Evolutionary conservation across 2,888 invertebrate species (phyloP).

Genomic region (Euzophera pinguis): DNA sequence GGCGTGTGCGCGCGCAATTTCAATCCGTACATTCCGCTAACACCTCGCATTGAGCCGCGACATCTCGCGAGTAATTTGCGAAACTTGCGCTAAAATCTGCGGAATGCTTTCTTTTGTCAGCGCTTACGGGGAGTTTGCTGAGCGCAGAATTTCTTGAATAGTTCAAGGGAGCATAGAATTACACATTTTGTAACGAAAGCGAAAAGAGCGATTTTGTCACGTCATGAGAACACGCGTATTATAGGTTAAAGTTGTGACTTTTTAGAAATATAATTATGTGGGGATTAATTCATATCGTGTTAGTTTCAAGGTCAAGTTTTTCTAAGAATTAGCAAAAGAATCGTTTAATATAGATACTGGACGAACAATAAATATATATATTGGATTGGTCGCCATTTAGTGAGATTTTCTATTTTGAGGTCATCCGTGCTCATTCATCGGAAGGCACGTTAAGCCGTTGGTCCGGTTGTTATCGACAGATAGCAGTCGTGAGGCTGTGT

Average conservation of each 20-base stretch:
- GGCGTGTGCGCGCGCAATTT: conserved; percentile 2
- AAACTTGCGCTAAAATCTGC: conserved; percentile 31
- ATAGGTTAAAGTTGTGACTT: not conserved
- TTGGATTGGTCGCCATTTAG: too few relatives aligned
- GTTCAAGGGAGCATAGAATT: conserved; percentile 12
- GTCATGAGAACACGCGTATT: not conserved
- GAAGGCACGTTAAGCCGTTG: too few relatives aligned
- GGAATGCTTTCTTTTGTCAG: conserved; percentile 36
- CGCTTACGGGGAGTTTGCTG: conserved; percentile 22
- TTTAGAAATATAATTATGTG: not conserved
- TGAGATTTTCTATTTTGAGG: too few relatives aligned
- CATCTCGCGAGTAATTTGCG: conserved; percentile 64
- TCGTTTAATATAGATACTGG: too few relatives aligned
- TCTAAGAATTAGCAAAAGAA: too few relatives aligned
- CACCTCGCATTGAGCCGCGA: conserved; percentile 67
- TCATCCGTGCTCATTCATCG: too few relatives aligned
- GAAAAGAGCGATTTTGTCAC: conserved; percentile 14
- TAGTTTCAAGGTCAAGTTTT: too few relatives aligned
- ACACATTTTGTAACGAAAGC: not conserved
- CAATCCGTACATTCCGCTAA: conserved; percentile 39
- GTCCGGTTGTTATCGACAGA: too few relatives aligned
- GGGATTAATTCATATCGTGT: too few relatives aligned
- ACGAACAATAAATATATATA: too few relatives aligned
- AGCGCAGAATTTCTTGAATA: conserved; percentile 36
- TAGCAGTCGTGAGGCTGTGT: too few relatives aligned